Percentiles rank a stretch among this genome's conserved stretches.
These are phyloP conservation scores for Archocentrus centrarchus DNA, from an alignment of 2,113 vertebrate genomes.

Conservation along the genomic window DNA sequence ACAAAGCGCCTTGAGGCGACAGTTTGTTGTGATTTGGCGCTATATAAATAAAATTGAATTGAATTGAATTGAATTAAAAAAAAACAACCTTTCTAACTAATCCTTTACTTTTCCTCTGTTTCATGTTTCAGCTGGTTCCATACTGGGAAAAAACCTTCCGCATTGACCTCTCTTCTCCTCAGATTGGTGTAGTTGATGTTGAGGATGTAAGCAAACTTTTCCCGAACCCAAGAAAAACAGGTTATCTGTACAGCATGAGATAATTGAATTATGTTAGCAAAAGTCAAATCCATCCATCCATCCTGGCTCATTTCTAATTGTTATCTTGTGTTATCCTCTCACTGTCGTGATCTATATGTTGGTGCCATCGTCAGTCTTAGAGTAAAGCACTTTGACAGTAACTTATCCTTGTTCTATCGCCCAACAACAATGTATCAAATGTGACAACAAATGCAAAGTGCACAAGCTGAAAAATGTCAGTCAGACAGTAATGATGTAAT, in stretches of 20 bases:
- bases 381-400: background rate
- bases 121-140: slow-evolving; percentile 84
- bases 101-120: background rate
- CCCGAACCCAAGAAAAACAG: background rate
- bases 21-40: no score
- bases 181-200: slow-evolving; percentile 81
- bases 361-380: background rate
- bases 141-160: slow-evolving; percentile 94
- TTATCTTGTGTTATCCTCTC: background rate
- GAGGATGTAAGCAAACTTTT: slow-evolving; percentile 8
- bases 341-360: background rate
- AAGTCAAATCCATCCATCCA: background rate
- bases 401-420: background rate
- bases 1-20: no score
- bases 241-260: background rate
- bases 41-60: no score
- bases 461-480: no score
- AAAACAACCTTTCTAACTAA: background rate
- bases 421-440: background rate
- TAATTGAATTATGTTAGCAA: background rate
- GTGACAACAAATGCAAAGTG: background rate
- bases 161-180: slow-evolving; percentile 89
- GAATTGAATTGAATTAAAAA: no score
- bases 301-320: background rate
- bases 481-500: no score